These are phyloP conservation scores for Plectrocnemia conspersa DNA, from an alignment of 1,140 invertebrate species.

Conservation along the genomic window DNA sequence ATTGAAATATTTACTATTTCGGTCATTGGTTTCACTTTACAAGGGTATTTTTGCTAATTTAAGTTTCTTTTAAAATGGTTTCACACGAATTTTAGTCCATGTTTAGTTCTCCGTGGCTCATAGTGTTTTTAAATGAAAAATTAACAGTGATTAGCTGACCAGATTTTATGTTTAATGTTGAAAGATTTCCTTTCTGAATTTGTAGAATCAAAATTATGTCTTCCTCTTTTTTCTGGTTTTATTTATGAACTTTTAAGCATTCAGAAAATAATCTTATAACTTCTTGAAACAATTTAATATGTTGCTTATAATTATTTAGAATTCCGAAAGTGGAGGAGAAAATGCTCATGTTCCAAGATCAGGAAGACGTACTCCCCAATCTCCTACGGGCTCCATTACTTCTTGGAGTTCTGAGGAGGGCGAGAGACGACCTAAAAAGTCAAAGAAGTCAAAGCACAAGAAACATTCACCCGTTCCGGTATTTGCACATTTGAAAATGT, in stretches of 20 bases:
- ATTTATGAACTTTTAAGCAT: background rate
- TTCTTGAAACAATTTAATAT: background rate
- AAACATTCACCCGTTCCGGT: conserved; percentile 27
- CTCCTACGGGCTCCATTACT: conserved; percentile 37
- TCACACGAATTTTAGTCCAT: background rate
- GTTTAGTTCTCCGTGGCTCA: too few relatives aligned
- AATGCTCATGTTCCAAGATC: conserved; percentile 6
- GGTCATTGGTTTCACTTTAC: too few relatives aligned
- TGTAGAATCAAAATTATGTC: too few relatives aligned
- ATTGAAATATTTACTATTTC: too few relatives aligned
- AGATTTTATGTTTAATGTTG: too few relatives aligned
- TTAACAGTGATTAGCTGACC: too few relatives aligned
- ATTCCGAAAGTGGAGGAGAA: conserved; percentile 41
- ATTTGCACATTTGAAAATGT: conserved; percentile 4
- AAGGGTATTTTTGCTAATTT: conserved; percentile 3
- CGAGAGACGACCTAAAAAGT: conserved; percentile 45
- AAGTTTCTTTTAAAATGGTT: background rate
- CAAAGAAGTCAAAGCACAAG: conserved; percentile 50
- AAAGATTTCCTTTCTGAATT: too few relatives aligned
- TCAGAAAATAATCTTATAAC: conserved; percentile 1
- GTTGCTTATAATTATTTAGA: too few relatives aligned
- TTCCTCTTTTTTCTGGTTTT: too few relatives aligned
- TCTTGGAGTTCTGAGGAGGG: conserved; percentile 40
- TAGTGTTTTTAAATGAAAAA: too few relatives aligned
- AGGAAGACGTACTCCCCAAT: conserved; percentile 12